Conservation (phyloP, 1,140 invertebrate species). For the Penaeus indicus region DNA sequence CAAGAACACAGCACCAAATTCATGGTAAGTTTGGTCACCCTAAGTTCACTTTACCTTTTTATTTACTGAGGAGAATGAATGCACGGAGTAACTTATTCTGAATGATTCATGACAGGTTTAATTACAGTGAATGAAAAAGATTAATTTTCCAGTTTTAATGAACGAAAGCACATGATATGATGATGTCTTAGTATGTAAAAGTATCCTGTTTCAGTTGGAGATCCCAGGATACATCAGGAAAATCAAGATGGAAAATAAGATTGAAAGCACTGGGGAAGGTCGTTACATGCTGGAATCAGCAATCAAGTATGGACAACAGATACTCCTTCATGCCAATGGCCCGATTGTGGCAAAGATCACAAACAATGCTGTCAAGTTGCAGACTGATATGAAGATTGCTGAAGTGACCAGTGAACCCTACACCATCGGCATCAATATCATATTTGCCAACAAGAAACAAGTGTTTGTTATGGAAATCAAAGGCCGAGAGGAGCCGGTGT, state of each 20-base stretch:
- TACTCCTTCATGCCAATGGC: not conserved
- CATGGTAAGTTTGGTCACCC: not conserved
- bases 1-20: not conserved
- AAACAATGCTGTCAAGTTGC: not conserved
- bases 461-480: not conserved
- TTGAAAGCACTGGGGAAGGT: not conserved
- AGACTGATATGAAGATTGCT: not conserved
- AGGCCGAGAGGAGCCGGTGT: not conserved
- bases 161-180: not conserved
- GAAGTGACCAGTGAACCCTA: not conserved
- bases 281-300: not conserved
- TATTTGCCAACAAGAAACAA: not conserved
- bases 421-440: not conserved
- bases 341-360: not conserved
- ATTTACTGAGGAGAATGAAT: too few species aligned
- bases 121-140: not conserved
- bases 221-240: not conserved
- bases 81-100: too few species aligned
- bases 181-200: not conserved
- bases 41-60: not conserved
- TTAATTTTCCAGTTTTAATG: not conserved
- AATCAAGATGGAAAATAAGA: constrained; percentile 29
- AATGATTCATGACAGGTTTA: too few species aligned
- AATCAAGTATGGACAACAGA: not conserved
- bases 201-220: not conserved